Percentiles rank a stretch among this genome's conserved stretches.
Conservation (phyloP, 2,797 vertebrate genomes). For the Mycteria americana region DNA sequence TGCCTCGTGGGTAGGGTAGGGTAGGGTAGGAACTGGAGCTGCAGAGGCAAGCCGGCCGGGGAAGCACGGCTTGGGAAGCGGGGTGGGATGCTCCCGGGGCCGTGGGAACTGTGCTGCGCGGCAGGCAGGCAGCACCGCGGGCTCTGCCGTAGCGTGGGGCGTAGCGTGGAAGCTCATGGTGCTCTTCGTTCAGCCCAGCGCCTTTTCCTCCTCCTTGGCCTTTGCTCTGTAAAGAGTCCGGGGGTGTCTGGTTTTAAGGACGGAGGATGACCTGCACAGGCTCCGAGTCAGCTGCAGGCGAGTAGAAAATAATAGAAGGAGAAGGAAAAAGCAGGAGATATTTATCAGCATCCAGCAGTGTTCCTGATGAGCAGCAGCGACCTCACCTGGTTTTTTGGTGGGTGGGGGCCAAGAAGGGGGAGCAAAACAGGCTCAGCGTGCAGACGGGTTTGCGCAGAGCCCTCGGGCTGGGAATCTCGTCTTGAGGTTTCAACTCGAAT, state of each 20-base stretch:
- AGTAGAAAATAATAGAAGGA: rapidly evolving
- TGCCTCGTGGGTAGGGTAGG: rapidly evolving
- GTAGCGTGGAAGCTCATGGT: too few relatives aligned
- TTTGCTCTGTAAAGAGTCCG: rapidly evolving
- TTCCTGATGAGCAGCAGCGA: too few relatives aligned
- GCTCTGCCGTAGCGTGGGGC: background rate
- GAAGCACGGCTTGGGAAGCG: background rate
- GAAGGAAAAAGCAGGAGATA: rapidly evolving
- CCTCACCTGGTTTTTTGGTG: background rate
- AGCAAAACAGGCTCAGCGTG: rapidly evolving
- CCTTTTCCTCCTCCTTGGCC: background rate
- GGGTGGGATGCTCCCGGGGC: background rate
- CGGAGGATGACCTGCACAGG: rapidly evolving
- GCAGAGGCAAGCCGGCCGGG: background rate
- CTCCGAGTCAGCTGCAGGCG: background rate
- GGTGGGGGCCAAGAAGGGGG: too few relatives aligned
- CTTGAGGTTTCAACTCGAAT: background rate
- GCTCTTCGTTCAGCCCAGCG: background rate
- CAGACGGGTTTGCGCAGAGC: background rate
- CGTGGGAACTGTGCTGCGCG: rapidly evolving
- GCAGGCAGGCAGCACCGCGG: background rate
- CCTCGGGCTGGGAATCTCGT: rapidly evolving
- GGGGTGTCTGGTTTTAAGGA: rapidly evolving
- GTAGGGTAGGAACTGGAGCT: background rate
- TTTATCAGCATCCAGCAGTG: too few relatives aligned